Evolutionary conservation across 2,797 vertebrate genomes (phyloP), one percentile per base, ranked within the genome.

Genomic region (Poeciliopsis paucimaculata): DNA sequence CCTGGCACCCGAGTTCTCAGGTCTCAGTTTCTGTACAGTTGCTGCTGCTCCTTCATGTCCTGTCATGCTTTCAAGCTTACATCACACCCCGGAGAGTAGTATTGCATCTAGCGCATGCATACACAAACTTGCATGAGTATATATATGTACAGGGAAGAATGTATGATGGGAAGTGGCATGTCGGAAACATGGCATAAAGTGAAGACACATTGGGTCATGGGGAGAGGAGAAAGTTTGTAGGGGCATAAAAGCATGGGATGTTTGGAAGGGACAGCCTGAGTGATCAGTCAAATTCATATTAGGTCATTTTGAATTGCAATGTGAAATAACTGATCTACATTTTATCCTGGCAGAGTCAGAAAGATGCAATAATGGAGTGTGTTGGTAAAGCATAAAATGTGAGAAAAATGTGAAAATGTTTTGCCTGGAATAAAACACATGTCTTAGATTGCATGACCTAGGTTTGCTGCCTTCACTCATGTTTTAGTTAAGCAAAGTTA

Each of bases 11-110:
- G 84, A 79, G 83, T 86, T 83, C 80, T 62, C 83, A 87, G 84
- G 90, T 95, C 94, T 95, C 92, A 89, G 89, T 93, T 94, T 95
- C 92, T 89, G 90, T 94, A 91, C 95, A 96, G 94, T 96, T 96
- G 95, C 94, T 92, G 90, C 94, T 93, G 92, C 91, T 95, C 89
- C 93, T 95, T 94, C 89, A 93, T 94, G 88, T 91, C 86, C 92
- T 88, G 93, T 92, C 95, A 95, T 96, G 93, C 93, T 93, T 95
- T 90, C 80, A 90, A 88, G 89, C 92, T 96, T 95, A 96, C 94
- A 95, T 96, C 96, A 96, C 93, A 93, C 81, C 89, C 92, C 90
- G 89, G 83, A 93, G 88, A 84, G 91, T 90, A 89, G 91, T 77
- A 81, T 72, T 86, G 82, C 82, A 86, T 91, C 76, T 82, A 79